Conservation (phyloP, 2,888 invertebrate species). For the Synergus japonicus region DNA sequence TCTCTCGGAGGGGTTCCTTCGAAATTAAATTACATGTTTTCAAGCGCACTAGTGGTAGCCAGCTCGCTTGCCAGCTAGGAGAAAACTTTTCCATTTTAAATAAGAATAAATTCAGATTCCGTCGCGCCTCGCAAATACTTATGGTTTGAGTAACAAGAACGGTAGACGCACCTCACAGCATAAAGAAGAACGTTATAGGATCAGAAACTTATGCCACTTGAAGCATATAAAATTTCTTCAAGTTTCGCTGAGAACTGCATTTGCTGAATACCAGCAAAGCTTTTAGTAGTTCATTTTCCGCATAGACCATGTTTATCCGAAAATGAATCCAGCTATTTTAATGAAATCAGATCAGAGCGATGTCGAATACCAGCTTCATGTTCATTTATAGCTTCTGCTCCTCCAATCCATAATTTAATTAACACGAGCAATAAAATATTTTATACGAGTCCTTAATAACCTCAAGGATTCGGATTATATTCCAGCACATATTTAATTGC, state of each 20-base stretch:
- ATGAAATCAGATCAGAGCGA: not conserved
- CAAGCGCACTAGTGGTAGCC: constrained; percentile 51
- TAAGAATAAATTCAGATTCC: constrained; percentile 71
- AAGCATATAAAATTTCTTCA: constrained; percentile 58
- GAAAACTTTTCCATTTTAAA: constrained; percentile 72
- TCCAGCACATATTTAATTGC: too few species aligned
- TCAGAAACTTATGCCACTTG: constrained; percentile 59
- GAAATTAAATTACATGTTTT: constrained; percentile 71
- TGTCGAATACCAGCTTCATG: not conserved
- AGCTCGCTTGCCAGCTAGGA: constrained; percentile 41
- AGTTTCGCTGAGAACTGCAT: constrained; percentile 44
- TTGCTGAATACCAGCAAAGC: constrained; percentile 28
- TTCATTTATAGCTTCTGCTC: not conserved
- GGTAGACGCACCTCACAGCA: constrained; percentile 34
- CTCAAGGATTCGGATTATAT: too few species aligned
- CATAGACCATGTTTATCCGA: not conserved
- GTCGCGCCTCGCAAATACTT: constrained; percentile 52
- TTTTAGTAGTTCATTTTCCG: not conserved
- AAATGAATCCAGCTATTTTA: not conserved
- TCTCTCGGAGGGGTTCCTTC: constrained; percentile 57
- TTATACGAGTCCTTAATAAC: not conserved
- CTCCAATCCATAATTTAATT: not conserved
- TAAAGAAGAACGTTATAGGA: constrained; percentile 48
- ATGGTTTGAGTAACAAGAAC: constrained; percentile 51
- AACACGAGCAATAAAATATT: not conserved